These are phyloP conservation scores for Invenusta paracnida DNA, from an alignment of 2,888 invertebrate species.

Conservation along the genomic window DNA sequence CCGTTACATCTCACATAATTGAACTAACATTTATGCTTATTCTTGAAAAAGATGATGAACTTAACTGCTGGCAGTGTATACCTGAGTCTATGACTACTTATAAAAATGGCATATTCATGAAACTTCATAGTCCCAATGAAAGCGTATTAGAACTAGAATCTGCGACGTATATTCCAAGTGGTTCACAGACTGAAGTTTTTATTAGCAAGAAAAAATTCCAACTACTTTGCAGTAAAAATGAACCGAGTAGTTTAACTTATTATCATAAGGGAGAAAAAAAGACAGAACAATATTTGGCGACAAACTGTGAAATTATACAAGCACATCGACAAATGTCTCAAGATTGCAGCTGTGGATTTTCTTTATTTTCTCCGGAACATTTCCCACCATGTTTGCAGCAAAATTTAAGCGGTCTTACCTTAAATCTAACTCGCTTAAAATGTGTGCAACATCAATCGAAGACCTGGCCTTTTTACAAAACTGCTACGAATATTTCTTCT, in stretches of 20 bases:
- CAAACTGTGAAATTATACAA: not conserved
- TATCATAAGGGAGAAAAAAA: not conserved
- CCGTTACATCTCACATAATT: not conserved
- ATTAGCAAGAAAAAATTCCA: not conserved
- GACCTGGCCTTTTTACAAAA: not conserved
- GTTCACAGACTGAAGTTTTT: not conserved
- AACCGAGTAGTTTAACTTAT: not conserved
- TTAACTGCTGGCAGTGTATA: constrained; percentile 6
- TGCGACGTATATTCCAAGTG: not conserved
- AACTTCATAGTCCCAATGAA: not conserved
- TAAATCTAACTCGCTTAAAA: not conserved
- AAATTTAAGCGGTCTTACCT: not conserved
- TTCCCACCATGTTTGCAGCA: not conserved
- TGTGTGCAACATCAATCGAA: not conserved
- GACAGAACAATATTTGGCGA: not conserved
- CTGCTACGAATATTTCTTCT: not conserved
- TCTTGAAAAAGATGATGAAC: not conserved
- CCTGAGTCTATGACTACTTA: not conserved
- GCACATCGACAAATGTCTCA: not conserved
- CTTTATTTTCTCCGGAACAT: not conserved
- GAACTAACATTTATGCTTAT: not conserved
- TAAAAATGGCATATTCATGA: not conserved
- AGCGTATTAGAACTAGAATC: not conserved
- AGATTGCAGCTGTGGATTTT: not conserved
- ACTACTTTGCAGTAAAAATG: not conserved